These are phyloP conservation scores for Albula goreensis DNA, from an alignment of 2,113 vertebrate genomes.

Conservation along the genomic window DNA sequence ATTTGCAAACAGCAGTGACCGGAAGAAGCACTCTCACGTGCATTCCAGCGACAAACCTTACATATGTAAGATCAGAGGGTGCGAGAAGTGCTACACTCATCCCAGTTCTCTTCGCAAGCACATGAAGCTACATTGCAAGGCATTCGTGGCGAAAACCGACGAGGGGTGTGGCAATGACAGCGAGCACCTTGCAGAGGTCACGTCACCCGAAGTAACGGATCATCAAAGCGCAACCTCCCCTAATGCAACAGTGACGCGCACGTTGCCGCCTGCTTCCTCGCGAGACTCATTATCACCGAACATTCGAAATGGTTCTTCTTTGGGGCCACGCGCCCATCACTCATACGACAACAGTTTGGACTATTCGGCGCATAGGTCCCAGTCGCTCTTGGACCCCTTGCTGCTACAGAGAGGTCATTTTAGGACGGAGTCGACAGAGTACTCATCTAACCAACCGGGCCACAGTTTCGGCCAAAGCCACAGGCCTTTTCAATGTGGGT, in stretches of 20 bases:
- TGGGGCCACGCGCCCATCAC: conserved; percentile 73
- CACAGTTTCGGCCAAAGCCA: conserved; percentile 62
- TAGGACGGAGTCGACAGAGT: conserved; percentile 67
- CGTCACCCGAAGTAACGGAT: conserved; percentile 59
- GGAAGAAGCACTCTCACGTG: conserved; percentile 68
- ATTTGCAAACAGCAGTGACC: conserved; percentile 72
- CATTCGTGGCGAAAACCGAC: conserved; percentile 48
- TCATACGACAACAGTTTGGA: conserved; percentile 71
- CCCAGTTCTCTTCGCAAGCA: conserved; percentile 68
- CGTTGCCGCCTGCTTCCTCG: conserved; percentile 16
- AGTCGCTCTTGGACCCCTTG: conserved; percentile 69
- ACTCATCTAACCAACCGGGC: conserved; percentile 60
- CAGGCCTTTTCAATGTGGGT: conserved; percentile 63
- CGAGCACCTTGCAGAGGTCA: conserved; percentile 50
- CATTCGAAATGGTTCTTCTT: conserved; percentile 60
- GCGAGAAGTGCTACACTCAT: conserved; percentile 67
- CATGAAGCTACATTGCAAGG: conserved; percentile 70
- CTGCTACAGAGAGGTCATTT: conserved; percentile 68
- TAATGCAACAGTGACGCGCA: not conserved
- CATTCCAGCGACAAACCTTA: conserved; percentile 69
- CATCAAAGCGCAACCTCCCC: conserved; percentile 54
- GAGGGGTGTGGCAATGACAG: conserved; percentile 52
- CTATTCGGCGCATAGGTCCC: conserved; percentile 68
- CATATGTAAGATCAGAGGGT: conserved; percentile 65
- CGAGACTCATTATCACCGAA: conserved; percentile 62